Percentiles rank a stretch among this genome's conserved stretches.
Evolutionary conservation across 2,797 vertebrate species (phyloP).

Genomic region (Xyrichtys novacula): DNA sequence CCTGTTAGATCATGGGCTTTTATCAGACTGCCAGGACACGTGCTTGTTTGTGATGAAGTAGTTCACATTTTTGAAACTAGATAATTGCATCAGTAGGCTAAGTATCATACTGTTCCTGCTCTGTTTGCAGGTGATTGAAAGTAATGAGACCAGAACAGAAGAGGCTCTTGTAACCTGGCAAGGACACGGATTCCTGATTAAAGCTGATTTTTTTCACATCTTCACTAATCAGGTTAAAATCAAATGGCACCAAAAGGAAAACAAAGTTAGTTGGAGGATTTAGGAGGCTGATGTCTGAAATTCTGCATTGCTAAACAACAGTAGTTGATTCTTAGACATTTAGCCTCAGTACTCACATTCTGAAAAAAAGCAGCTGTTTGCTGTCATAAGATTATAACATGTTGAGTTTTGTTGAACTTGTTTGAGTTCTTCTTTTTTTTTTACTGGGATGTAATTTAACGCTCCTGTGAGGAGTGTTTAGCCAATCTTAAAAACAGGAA

Average conservation of each 20-base stretch:
- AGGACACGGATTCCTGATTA: slow-evolving; percentile 25
- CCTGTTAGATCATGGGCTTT: neutral
- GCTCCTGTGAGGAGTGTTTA: too few species aligned
- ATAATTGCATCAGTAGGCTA: slow-evolving; percentile 28
- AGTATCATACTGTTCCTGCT: slow-evolving; percentile 12
- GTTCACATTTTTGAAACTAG: slow-evolving; percentile 1
- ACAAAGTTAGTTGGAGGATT: neutral
- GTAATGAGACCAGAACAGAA: slow-evolving; percentile 30
- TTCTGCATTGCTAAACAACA: neutral
- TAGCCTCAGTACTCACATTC: neutral
- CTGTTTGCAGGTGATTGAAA: slow-evolving; percentile 21
- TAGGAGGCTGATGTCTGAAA: neutral
- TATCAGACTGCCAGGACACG: neutral
- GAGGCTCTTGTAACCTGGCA: slow-evolving; percentile 19
- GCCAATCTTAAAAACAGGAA: too few species aligned
- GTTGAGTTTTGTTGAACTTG: too few species aligned
- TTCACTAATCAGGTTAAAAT: slow-evolving; percentile 41
- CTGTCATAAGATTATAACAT: too few species aligned
- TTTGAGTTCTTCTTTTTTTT: too few species aligned
- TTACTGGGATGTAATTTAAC: too few species aligned
- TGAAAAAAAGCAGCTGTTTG: too few species aligned
- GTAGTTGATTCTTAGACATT: neutral
- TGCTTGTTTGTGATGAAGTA: slow-evolving; percentile 9
- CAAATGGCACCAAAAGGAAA: slow-evolving; percentile 13
- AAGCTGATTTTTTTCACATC: slow-evolving; percentile 58